phyloP scores from a whole-genome alignment of 2,113 vertebrate genomes.

The Nestor notabilis region DNA sequence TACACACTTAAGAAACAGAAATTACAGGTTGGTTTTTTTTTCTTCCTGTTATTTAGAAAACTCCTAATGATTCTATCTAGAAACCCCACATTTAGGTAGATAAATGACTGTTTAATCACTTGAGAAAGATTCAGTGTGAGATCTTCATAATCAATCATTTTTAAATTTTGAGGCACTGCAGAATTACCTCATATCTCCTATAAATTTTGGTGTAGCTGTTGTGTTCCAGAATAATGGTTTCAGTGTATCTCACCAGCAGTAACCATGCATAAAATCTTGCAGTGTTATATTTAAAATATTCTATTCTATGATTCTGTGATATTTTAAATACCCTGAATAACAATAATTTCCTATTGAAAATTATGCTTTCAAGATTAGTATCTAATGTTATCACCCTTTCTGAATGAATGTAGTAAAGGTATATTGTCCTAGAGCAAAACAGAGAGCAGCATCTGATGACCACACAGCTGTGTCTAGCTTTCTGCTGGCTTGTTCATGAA shows the following conservation, averaged over 20 bases:
- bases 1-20: background rate
- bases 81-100: background rate
- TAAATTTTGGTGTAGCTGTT: background rate
- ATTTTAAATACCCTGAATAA: background rate
- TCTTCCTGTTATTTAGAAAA: background rate
- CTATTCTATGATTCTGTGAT: background rate
- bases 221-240: background rate
- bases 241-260: background rate
- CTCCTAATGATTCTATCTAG: background rate
- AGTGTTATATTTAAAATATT: background rate
- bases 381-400: background rate
- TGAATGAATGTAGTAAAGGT: background rate
- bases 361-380: background rate
- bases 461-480: background rate
- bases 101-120: background rate
- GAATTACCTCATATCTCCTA: background rate
- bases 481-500: background rate
- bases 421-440: background rate
- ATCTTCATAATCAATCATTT: background rate
- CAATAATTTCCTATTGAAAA: background rate
- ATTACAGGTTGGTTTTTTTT: background rate
- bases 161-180: background rate
- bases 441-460: background rate
- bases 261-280: background rate
- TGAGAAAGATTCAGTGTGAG: background rate